These are phyloP conservation scores for Lates calcarifer DNA, from an alignment of 2,113 vertebrate genomes.

Conservation along the genomic window DNA sequence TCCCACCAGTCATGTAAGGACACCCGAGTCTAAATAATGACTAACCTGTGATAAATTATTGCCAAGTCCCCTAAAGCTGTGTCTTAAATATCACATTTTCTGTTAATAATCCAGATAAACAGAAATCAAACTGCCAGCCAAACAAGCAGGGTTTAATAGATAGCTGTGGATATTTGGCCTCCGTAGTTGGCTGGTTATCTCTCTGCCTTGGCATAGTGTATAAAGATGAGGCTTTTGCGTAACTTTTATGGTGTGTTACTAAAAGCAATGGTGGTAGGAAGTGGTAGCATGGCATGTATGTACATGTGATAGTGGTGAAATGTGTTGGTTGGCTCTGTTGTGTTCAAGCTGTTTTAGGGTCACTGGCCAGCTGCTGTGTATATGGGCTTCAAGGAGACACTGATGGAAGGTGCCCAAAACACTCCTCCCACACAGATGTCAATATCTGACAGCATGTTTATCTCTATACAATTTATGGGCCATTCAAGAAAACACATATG, in stretches of 20 bases:
- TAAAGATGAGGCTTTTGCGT: background rate
- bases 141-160: conserved; percentile 6
- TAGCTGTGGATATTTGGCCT: conserved; percentile 28
- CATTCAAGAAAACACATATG: background rate
- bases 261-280: background rate
- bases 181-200: conserved; percentile 2
- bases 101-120: conserved; percentile 33
- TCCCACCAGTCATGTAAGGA: conserved; percentile 7
- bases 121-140: conserved; percentile 20
- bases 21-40: conserved; percentile 32
- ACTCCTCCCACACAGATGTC: conserved; percentile 14
- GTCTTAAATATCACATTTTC: conserved; percentile 31
- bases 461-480: background rate
- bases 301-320: background rate
- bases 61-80: conserved; percentile 49
- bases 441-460: background rate
- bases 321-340: no score
- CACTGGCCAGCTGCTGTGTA: conserved; percentile 19
- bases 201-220: conserved; percentile 22
- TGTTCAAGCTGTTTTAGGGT: conserved; percentile 8
- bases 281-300: background rate
- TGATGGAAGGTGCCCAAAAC: background rate
- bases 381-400: conserved; percentile 1
- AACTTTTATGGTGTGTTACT: conserved; percentile 3
- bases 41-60: conserved; percentile 32